Percentiles rank a stretch among this genome's conserved stretches.
Evolutionary conservation across 2,113 vertebrate genomes (phyloP).

Genomic region (Parus major): DNA sequence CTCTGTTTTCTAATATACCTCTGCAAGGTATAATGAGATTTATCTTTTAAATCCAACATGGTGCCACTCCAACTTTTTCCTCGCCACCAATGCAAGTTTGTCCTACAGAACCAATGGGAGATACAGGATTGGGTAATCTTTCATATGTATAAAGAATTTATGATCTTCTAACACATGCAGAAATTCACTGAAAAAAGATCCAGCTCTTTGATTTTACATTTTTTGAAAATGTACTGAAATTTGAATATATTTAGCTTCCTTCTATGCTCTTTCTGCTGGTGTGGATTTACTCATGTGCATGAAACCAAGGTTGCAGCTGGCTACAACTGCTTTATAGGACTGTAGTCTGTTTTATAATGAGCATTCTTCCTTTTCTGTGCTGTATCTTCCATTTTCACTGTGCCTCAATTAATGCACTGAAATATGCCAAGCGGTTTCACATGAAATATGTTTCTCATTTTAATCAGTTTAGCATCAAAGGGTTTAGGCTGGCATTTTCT

Average conservation of each 20-base stretch:
- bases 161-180: not conserved
- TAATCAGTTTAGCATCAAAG: slow-evolving; percentile 69
- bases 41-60: not conserved
- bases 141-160: not conserved
- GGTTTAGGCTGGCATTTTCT: slow-evolving; percentile 58
- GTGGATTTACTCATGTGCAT: not conserved
- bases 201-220: not conserved
- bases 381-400: slow-evolving; percentile 46
- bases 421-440: slow-evolving; percentile 24
- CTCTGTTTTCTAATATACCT: not conserved
- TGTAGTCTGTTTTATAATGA: not conserved
- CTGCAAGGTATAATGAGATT: not conserved
- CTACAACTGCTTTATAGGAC: not conserved
- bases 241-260: not conserved
- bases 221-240: not conserved
- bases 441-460: slow-evolving; percentile 61
- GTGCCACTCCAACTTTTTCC: not conserved
- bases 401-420: slow-evolving; percentile 53
- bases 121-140: not conserved
- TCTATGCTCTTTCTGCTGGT: not conserved
- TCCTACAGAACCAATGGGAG: not conserved
- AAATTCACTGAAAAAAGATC: not conserved
- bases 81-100: not conserved
- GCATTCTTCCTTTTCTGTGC: not conserved
- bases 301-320: not conserved